These are phyloP conservation scores for Paedocypris micromegethes DNA, from an alignment of 2,797 vertebrate genomes.

Conservation along the genomic window DNA sequence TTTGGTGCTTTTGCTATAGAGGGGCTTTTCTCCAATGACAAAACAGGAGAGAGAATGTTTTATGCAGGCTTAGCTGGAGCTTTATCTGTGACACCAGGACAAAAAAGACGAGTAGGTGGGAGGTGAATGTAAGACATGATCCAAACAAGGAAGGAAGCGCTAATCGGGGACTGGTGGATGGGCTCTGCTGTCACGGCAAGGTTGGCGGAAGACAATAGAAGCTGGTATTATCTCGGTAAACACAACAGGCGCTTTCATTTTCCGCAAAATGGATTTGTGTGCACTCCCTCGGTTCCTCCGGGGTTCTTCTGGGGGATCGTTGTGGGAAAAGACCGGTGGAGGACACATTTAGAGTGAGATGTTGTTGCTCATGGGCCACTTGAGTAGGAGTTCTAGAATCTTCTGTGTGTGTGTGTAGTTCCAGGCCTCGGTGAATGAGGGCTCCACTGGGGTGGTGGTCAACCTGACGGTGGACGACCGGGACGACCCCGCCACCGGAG, in stretches of 20 bases:
- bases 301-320: neutral
- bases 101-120: constrained; percentile 2
- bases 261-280: neutral
- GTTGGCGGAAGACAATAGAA: constrained; percentile 29
- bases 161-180: constrained; percentile 22
- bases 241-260: constrained; percentile 20
- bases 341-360: neutral
- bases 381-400: too few species aligned
- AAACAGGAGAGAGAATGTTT: constrained; percentile 30
- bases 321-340: neutral
- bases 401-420: constrained; percentile 66
- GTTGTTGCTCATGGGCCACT: neutral
- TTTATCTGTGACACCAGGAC: constrained; percentile 18
- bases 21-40: constrained; percentile 12
- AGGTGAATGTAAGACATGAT: constrained; percentile 18
- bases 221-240: constrained; percentile 25
- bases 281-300: constrained; percentile 12
- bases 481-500: constrained; percentile 85
- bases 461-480: constrained; percentile 90
- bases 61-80: constrained; percentile 23
- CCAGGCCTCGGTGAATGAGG: constrained; percentile 87
- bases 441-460: constrained; percentile 83
- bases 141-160: constrained; percentile 11
- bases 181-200: constrained; percentile 18
- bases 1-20: constrained; percentile 23